phyloP scores from a whole-genome alignment of 2,888 invertebrate species.

The Drosophila trichaetosa region DNA sequence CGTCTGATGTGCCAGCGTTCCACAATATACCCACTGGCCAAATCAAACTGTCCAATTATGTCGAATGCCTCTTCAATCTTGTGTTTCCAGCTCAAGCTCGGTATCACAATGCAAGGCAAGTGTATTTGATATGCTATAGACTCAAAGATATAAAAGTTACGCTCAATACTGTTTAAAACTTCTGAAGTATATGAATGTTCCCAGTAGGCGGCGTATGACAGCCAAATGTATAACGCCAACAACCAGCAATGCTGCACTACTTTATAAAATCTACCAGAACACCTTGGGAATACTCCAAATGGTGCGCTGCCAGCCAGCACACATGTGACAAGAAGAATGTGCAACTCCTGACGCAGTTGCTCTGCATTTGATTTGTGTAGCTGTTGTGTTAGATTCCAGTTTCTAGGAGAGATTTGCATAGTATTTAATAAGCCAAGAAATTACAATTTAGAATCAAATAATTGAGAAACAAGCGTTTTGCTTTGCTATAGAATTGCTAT shows the following conservation, averaged over 20 bases:
- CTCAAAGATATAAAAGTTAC: slow-evolving; percentile 51
- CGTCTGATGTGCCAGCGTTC: slow-evolving; percentile 12
- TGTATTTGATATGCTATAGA: slow-evolving; percentile 53
- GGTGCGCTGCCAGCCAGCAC: slow-evolving; percentile 52
- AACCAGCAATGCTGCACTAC: slow-evolving; percentile 56
- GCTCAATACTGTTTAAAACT: slow-evolving; percentile 35
- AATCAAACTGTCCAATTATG: slow-evolving; percentile 43
- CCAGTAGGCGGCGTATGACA: slow-evolving; percentile 34
- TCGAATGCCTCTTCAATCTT: slow-evolving; percentile 23
- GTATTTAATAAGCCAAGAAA: background rate
- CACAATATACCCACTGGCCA: slow-evolving; percentile 37
- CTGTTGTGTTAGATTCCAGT: slow-evolving; percentile 42
- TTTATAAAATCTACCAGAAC: background rate
- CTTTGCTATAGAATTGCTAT: background rate
- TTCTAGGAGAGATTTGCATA: slow-evolving; percentile 5
- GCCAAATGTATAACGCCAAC: slow-evolving; percentile 31
- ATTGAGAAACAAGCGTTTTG: background rate
- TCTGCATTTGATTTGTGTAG: slow-evolving; percentile 20
- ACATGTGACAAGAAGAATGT: slow-evolving; percentile 44
- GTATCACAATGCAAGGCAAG: slow-evolving; percentile 38
- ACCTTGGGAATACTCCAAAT: slow-evolving; percentile 38
- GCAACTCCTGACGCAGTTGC: slow-evolving; percentile 34
- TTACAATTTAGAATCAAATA: background rate
- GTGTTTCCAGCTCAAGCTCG: slow-evolving; percentile 40
- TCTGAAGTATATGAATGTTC: slow-evolving; percentile 28